These are phyloP conservation scores for Thereuonema tuberculata DNA, from an alignment of 1,140 invertebrate genomes.

Conservation along the genomic window DNA sequence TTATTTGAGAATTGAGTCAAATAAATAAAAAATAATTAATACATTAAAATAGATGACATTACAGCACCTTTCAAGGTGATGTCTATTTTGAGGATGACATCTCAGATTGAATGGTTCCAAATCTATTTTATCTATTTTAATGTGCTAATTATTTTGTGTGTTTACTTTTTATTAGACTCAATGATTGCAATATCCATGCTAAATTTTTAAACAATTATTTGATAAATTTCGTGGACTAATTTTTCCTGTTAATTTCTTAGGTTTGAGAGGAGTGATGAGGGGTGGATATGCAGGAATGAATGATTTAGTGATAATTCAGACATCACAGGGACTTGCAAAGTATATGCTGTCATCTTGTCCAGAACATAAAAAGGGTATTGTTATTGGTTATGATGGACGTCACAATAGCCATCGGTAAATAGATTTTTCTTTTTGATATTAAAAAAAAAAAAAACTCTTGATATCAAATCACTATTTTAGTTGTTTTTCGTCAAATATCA, in stretches of 20 bases:
- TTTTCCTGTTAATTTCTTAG: constrained; percentile 18
- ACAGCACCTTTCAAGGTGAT: not conserved
- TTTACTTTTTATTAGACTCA: not conserved
- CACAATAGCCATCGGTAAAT: constrained; percentile 74
- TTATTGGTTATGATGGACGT: constrained; percentile 90
- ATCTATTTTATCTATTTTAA: not conserved
- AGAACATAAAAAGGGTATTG: constrained; percentile 49
- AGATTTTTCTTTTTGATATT: too few species aligned
- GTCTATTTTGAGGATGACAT: not conserved
- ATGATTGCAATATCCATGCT: not conserved
- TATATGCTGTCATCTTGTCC: constrained; percentile 47
- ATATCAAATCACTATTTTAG: too few species aligned
- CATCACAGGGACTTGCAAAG: constrained; percentile 76
- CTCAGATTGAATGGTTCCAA: not conserved
- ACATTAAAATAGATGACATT: too few species aligned
- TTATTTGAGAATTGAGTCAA: too few species aligned
- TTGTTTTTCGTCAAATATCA: too few species aligned
- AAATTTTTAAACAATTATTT: too few species aligned
- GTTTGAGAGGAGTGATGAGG: constrained; percentile 78
- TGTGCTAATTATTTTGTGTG: not conserved
- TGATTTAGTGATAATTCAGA: constrained; percentile 93
- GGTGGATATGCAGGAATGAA: constrained; percentile 90
- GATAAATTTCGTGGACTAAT: not conserved
- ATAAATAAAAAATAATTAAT: too few species aligned
- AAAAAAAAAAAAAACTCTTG: too few species aligned